Percentiles rank a stretch among this genome's conserved stretches.
These are phyloP conservation scores for Parauchenoglanis ngamensis DNA, from an alignment of 2,797 vertebrate genomes.

Conservation along the genomic window DNA sequence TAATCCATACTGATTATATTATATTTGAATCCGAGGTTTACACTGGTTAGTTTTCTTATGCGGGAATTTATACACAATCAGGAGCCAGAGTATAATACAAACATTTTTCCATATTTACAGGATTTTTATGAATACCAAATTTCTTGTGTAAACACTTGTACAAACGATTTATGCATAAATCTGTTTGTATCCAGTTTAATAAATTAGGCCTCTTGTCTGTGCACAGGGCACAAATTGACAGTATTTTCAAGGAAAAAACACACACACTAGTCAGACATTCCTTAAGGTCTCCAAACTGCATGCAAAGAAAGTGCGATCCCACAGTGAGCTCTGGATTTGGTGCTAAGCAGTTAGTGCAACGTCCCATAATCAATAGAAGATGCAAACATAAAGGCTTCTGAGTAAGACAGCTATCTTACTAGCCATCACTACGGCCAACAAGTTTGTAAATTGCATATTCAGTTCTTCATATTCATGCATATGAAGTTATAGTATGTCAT, in stretches of 20 bases:
- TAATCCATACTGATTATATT: too few species aligned
- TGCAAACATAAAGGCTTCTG: background rate
- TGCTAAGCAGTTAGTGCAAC: background rate
- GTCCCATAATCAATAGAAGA: background rate
- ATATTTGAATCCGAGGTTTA: background rate
- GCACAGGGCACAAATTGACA: too few species aligned
- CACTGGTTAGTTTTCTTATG: background rate
- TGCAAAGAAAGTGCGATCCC: background rate
- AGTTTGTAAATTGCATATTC: background rate
- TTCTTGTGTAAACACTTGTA: background rate
- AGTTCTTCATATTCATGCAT: too few species aligned
- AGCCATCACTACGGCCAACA: background rate
- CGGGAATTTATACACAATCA: background rate
- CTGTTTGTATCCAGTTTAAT: too few species aligned
- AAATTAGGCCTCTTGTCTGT: background rate
- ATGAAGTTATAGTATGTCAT: background rate
- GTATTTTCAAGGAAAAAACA: too few species aligned
- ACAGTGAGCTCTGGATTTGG: background rate
- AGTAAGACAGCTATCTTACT: background rate
- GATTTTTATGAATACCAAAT: background rate
- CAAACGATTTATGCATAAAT: background rate
- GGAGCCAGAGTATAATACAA: background rate
- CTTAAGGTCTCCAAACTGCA: background rate
- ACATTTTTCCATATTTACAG: background rate
- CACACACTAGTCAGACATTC: too few species aligned